phyloP scores from a whole-genome alignment of 2,797 vertebrate species.

The Phoebastria nigripes region DNA sequence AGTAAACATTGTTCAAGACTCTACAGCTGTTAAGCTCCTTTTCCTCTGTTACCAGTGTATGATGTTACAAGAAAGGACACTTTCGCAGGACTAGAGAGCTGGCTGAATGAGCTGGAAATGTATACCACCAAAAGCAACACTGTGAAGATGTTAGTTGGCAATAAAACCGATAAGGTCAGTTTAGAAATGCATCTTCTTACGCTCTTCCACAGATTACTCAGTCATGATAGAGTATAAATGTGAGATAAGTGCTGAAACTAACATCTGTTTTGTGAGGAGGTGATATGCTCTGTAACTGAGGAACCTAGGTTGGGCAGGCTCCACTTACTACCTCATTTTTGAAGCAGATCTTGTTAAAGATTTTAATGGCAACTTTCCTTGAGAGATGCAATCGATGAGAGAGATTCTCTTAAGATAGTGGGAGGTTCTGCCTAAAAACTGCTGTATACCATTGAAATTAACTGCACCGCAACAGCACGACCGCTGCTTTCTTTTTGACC shows the following conservation, averaged over 20 bases:
- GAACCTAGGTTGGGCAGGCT: background rate
- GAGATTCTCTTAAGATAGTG: background rate
- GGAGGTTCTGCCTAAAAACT: background rate
- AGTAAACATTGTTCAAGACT: background rate
- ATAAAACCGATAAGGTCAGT: slow-evolving; percentile 62
- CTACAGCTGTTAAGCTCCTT: background rate
- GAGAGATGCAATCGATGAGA: background rate
- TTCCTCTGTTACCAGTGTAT: slow-evolving; percentile 48
- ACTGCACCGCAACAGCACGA: background rate
- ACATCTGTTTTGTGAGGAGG: background rate
- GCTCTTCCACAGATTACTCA: background rate
- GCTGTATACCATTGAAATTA: too few species aligned
- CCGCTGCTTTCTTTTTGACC: background rate
- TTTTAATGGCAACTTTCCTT: background rate
- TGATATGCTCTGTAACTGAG: background rate
- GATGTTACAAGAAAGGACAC: slow-evolving; percentile 65
- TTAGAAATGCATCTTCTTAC: background rate
- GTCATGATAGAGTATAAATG: background rate
- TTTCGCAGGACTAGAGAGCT: slow-evolving; percentile 27
- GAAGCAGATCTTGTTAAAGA: background rate
- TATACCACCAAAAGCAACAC: background rate
- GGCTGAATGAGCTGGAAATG: slow-evolving; percentile 48
- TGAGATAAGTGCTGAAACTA: background rate
- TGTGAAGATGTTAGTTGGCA: slow-evolving; percentile 67
- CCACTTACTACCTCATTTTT: background rate